Conservation (phyloP, 2,888 invertebrate genomes). For the Lamellibrachia satsuma region DNA sequence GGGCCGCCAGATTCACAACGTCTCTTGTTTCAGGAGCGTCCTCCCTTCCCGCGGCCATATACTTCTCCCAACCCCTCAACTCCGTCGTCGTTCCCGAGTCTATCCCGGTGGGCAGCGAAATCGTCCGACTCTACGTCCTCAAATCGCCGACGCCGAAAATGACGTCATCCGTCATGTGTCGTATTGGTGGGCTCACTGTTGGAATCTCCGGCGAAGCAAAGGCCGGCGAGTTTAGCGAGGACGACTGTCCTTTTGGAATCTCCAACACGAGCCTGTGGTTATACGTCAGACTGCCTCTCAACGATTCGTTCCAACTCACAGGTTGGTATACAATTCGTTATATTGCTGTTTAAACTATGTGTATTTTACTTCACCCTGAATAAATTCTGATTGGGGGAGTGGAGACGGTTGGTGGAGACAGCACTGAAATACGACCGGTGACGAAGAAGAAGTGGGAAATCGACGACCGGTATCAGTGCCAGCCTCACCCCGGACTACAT, state of each 20-base stretch:
- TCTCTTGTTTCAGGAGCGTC: not conserved
- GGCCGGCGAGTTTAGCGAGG: not conserved
- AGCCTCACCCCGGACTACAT: no score
- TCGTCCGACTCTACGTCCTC: constrained; percentile 13
- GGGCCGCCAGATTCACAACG: not conserved
- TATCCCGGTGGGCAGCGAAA: not conserved
- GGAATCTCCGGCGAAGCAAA: not conserved
- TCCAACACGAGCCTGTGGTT: not conserved
- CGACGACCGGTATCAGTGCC: no score
- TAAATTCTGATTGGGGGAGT: no score
- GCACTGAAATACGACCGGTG: no score
- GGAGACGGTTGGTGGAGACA: no score
- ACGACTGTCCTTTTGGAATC: not conserved
- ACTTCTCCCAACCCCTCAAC: not conserved
- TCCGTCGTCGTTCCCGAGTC: not conserved
- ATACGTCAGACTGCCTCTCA: not conserved
- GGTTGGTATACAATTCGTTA: not conserved
- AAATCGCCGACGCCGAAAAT: constrained; percentile 6
- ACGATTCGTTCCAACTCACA: not conserved
- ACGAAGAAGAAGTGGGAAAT: no score
- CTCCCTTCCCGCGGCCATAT: not conserved
- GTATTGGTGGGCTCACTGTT: not conserved
- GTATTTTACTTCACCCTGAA: not conserved
- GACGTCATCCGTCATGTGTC: not conserved
- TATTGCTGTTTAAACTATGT: not conserved